These are phyloP conservation scores for Hippocampus barbouri DNA, from an alignment of 2,113 vertebrate species.

Conservation along the genomic window DNA sequence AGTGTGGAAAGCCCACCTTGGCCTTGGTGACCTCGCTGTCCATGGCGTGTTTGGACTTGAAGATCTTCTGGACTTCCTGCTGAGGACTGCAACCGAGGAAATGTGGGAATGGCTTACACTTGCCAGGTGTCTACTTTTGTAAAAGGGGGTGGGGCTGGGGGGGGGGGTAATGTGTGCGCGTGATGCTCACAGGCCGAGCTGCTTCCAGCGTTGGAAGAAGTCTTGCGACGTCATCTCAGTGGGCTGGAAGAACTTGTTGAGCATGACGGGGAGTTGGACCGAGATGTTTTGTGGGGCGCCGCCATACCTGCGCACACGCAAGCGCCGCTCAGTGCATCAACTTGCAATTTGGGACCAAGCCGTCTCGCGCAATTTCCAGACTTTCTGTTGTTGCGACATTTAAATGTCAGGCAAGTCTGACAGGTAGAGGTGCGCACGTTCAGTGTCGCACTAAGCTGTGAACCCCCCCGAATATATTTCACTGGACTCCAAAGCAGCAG, in stretches of 20 bases:
- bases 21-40: conserved; percentile 88
- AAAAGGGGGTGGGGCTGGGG: neutral
- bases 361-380: conserved; percentile 45
- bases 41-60: conserved; percentile 87
- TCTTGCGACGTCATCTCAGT: conserved; percentile 89
- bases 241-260: conserved; percentile 94
- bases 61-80: conserved; percentile 92
- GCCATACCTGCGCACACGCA: conserved; percentile 83
- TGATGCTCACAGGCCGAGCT: conserved; percentile 81
- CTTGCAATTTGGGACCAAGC: conserved; percentile 34
- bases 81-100: conserved; percentile 73
- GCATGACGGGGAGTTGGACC: conserved; percentile 85
- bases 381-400: neutral
- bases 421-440: no score
- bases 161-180: neutral
- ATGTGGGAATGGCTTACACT: neutral
- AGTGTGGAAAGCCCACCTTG: conserved; percentile 69
- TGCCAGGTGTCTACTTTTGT: neutral
- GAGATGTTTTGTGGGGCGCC: conserved; percentile 84
- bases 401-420: no score
- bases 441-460: no score
- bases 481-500: no score
- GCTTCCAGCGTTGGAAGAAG: conserved; percentile 94
- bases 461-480: no score
- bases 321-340: conserved; percentile 51